Percentiles rank a stretch among this genome's conserved stretches.
Evolutionary conservation across 2,888 invertebrate genomes (phyloP).

Genomic region (Meteorus cinctellus): DNA sequence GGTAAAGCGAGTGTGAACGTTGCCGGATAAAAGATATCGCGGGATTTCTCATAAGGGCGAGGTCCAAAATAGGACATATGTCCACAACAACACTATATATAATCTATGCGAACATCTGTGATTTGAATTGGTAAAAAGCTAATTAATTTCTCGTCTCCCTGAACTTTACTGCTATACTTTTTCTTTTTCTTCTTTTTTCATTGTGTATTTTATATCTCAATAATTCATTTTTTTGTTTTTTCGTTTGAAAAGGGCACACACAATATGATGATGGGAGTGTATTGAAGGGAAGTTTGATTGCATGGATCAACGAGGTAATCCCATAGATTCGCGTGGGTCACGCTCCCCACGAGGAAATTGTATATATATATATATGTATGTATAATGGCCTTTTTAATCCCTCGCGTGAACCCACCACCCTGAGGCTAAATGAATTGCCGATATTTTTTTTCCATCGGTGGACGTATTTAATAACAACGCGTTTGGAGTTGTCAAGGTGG

Average conservation of each 20-base stretch:
- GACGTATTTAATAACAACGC: conserved; percentile 51
- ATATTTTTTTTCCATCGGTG: conserved; percentile 72
- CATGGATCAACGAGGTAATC: conserved; percentile 59
- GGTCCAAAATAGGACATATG: conserved; percentile 41
- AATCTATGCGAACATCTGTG: conserved; percentile 26
- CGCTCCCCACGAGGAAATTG: conserved; percentile 64
- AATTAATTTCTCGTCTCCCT: conserved; percentile 25
- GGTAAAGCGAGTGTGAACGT: conserved; percentile 60
- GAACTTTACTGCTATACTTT: not conserved
- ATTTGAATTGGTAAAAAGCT: conserved; percentile 16
- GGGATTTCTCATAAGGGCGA: conserved; percentile 42
- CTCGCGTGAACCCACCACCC: conserved; percentile 54
- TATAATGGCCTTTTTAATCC: conserved; percentile 68
- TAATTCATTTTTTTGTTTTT: conserved; percentile 25
- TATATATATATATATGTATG: conserved; percentile 1
- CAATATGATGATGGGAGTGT: conserved; percentile 12
- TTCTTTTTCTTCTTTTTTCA: conserved; percentile 2
- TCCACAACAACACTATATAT: not conserved
- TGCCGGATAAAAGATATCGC: conserved; percentile 49
- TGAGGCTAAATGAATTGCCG: conserved; percentile 68
- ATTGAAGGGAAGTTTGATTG: conserved; percentile 40
- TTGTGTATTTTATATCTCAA: conserved; percentile 17
- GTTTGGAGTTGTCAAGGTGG: conserved; percentile 14
- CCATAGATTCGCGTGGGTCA: conserved; percentile 65
- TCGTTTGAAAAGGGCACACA: not conserved